Evolutionary conservation across 2,797 vertebrate genomes (phyloP).

Genomic region (Chanos chanos): DNA sequence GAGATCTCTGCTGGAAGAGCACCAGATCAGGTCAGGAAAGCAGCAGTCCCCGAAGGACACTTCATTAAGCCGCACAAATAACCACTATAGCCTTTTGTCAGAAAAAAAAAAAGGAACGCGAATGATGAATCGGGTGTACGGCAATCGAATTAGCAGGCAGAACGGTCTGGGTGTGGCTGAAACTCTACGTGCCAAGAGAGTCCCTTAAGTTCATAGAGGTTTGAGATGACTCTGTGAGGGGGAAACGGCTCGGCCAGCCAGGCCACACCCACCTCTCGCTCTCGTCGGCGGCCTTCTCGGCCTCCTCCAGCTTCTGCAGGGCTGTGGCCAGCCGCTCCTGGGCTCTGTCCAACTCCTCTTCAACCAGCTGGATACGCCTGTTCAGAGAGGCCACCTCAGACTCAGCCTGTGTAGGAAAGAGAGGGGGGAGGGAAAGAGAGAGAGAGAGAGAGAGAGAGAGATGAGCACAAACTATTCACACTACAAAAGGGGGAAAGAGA

Average conservation of each 20-base stretch:
- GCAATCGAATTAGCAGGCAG: too few species aligned
- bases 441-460: not conserved
- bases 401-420: constrained; percentile 71
- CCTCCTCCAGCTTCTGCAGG: constrained; percentile 84
- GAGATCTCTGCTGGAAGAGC: not conserved
- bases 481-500: not conserved
- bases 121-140: too few species aligned
- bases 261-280: constrained; percentile 77
- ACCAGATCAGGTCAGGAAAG: not conserved
- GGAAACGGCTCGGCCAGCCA: not conserved
- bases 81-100: too few species aligned
- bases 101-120: too few species aligned
- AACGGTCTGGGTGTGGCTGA: not conserved
- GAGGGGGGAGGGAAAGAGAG: constrained; percentile 3
- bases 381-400: constrained; percentile 79
- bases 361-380: constrained; percentile 84
- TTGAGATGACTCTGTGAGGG: not conserved
- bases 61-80: not conserved
- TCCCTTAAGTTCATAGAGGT: too few species aligned
- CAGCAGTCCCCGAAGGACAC: not conserved
- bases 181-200: not conserved
- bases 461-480: too few species aligned
- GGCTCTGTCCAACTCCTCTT: constrained; percentile 85
- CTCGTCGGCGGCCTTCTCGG: constrained; percentile 86
- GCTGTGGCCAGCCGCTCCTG: constrained; percentile 83